These are phyloP conservation scores for Mormyrops boulengeri DNA, from an alignment of 2,797 vertebrate species.

Conservation along the genomic window DNA sequence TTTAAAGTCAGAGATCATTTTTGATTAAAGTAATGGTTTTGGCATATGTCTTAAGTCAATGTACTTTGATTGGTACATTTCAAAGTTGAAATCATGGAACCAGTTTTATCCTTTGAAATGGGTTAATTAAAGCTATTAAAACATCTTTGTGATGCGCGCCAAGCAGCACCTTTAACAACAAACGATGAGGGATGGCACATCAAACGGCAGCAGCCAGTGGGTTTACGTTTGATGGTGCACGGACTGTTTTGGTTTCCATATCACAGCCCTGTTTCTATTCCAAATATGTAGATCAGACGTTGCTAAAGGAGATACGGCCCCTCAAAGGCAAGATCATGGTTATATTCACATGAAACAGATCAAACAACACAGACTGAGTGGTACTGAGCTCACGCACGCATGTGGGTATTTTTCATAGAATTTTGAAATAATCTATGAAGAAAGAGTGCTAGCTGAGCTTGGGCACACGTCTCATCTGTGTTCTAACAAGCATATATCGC, in stretches of 20 bases:
- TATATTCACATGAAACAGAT: neutral
- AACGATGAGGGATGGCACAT: neutral
- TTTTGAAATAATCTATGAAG: neutral
- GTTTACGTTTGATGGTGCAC: neutral
- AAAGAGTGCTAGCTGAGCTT: neutral
- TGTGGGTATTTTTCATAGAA: neutral
- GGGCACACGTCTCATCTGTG: too few species aligned
- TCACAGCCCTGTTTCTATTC: slow-evolving; percentile 5
- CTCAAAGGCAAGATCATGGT: neutral
- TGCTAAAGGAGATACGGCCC: neutral
- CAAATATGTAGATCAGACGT: neutral
- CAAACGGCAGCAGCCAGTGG: neutral
- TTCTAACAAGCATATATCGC: neutral
- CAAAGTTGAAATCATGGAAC: neutral
- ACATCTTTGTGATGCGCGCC: neutral
- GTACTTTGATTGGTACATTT: neutral
- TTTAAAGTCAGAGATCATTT: neutral
- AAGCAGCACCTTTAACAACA: neutral
- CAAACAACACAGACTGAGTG: neutral
- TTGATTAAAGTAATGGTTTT: neutral
- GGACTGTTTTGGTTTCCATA: neutral
- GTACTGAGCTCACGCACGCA: neutral
- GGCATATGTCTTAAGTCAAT: neutral
- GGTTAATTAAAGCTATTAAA: neutral
- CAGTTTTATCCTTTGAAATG: neutral